phyloP scores from a whole-genome alignment of 2,113 vertebrate species.

The Corynorhinus townsendii region DNA sequence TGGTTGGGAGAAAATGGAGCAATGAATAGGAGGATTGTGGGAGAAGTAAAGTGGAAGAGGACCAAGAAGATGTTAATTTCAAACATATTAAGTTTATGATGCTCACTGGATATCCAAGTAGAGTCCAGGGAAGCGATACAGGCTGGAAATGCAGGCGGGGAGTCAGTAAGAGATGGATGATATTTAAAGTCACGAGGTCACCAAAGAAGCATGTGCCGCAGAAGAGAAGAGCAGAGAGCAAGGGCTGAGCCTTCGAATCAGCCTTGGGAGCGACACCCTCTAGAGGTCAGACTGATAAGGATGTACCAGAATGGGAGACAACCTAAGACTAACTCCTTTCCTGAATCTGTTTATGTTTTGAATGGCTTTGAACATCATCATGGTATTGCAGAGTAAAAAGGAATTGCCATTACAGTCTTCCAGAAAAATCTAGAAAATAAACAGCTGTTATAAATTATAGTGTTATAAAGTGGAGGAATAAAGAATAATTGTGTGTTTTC shows the following conservation, averaged over 20 bases:
- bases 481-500: slow-evolving; percentile 5
- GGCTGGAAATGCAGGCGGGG: not conserved
- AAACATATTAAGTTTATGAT: not conserved
- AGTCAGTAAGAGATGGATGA: not conserved
- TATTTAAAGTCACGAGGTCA: not conserved
- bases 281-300: not conserved
- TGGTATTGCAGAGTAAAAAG: not conserved
- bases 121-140: not conserved
- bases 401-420: not conserved
- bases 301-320: not conserved
- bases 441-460: not conserved
- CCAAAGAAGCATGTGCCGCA: not conserved
- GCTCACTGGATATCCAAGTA: not conserved
- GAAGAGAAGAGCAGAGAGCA: not conserved
- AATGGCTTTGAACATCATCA: not conserved
- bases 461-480: not conserved
- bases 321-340: not conserved
- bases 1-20: not conserved
- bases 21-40: not conserved
- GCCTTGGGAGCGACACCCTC: not conserved
- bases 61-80: not conserved
- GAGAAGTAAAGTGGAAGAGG: not conserved
- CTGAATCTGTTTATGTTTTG: not conserved
- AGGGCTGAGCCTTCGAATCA: not conserved
- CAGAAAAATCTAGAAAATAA: slow-evolving; percentile 23